Percentiles rank a stretch among this genome's conserved stretches.
These are phyloP conservation scores for Macrostomum lignano DNA, from an alignment of 1,140 invertebrate genomes.

Conservation along the genomic window DNA sequence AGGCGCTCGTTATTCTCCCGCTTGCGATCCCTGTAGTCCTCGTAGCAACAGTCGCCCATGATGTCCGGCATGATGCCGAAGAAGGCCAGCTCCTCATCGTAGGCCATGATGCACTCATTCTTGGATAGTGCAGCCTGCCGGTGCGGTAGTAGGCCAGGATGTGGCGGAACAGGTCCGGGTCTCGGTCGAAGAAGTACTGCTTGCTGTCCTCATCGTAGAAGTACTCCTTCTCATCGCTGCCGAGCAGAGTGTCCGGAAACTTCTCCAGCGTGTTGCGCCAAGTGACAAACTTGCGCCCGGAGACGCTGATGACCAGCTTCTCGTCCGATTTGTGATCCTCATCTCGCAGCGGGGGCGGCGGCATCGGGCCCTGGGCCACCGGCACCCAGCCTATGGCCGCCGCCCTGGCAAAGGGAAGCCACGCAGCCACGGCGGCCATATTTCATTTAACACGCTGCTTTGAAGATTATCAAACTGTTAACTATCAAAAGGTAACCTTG, in stretches of 20 bases:
- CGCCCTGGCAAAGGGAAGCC: conserved; percentile 92
- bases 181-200: conserved; percentile 87
- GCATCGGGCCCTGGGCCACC: conserved; percentile 43
- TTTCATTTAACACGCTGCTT: too few relatives aligned
- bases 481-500: too few relatives aligned
- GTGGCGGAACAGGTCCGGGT: conserved; percentile 80
- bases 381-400: conserved; percentile 68
- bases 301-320: conserved; percentile 29
- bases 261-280: conserved; percentile 95
- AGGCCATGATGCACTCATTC: conserved; percentile 90
- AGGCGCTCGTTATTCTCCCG: conserved; percentile 86
- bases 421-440: conserved; percentile 98
- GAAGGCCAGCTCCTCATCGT: conserved; percentile 92
- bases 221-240: conserved; percentile 73
- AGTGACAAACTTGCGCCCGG: conserved; percentile 72
- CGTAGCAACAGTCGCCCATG: conserved; percentile 81
- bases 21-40: conserved; percentile 88
- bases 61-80: conserved; percentile 97
- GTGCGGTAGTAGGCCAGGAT: conserved; percentile 94
- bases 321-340: conserved; percentile 13
- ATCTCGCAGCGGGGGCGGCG: conserved; percentile 17
- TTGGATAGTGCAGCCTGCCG: conserved; percentile 88
- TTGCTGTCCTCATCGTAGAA: conserved; percentile 82
- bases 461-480: too few relatives aligned
- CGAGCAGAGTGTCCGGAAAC: conserved; percentile 78